These are phyloP conservation scores for Myocastor coypus DNA, from an alignment of 2,113 vertebrate species.

Conservation along the genomic window DNA sequence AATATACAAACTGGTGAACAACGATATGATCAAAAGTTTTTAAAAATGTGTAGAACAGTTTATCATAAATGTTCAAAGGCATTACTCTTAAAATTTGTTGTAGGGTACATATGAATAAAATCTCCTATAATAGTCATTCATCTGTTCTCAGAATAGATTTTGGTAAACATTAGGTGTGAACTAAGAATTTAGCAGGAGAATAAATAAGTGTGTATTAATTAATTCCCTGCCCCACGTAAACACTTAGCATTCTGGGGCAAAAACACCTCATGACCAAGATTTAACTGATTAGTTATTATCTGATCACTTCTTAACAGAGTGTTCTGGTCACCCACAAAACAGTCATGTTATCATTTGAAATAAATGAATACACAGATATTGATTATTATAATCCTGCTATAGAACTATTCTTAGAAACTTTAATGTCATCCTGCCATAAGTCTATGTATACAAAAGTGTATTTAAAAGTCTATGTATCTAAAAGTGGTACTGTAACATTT, in stretches of 20 bases:
- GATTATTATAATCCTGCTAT: background rate
- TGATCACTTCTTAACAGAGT: slow-evolving; percentile 4
- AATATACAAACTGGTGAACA: background rate
- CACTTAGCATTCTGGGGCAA: background rate
- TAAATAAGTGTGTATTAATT: background rate
- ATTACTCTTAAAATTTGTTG: background rate
- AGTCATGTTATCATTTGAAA: background rate
- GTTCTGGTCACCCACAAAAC: background rate
- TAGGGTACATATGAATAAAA: background rate
- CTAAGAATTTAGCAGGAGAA: slow-evolving; percentile 27
- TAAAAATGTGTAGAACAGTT: background rate
- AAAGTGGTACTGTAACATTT: slow-evolving; percentile 28
- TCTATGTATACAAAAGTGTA: background rate
- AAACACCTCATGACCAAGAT: background rate
- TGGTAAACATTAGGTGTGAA: background rate
- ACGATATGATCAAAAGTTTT: slow-evolving; percentile 1
- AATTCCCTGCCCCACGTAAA: background rate
- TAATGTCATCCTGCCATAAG: slow-evolving; percentile 30
- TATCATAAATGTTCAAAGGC: slow-evolving; percentile 35
- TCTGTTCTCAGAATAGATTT: background rate
- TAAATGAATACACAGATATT: background rate
- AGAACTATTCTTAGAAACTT: slow-evolving; percentile 35
- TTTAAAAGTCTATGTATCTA: background rate
- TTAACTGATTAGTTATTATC: slow-evolving; percentile 21
- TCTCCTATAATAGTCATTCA: slow-evolving; percentile 36